phyloP scores from a whole-genome alignment of 1,140 invertebrate species.

The Anthonomus grandis region DNA sequence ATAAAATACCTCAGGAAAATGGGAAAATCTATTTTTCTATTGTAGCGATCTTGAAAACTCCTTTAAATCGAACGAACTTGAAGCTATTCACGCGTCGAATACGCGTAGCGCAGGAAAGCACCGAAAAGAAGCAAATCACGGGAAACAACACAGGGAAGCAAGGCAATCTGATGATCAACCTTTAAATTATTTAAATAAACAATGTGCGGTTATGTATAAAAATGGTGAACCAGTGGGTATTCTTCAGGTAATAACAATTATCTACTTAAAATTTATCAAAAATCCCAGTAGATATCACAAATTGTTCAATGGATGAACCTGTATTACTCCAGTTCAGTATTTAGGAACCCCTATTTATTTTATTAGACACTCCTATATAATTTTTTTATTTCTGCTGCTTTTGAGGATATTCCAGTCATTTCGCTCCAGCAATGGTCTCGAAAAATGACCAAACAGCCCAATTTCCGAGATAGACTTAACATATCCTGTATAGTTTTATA shows the following conservation, averaged over 20 bases:
- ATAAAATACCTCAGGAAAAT: no score
- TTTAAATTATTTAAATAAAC: no score
- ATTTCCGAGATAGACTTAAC: no score
- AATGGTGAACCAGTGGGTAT: slow-evolving; percentile 42
- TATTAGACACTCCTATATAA: background rate
- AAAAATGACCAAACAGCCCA: no score
- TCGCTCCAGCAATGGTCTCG: background rate
- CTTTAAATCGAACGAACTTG: slow-evolving; percentile 5
- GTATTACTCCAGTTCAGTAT: background rate
- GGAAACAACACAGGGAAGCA: slow-evolving; percentile 1
- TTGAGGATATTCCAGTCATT: background rate
- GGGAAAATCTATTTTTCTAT: background rate
- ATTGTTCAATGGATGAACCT: background rate
- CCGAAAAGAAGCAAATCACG: background rate
- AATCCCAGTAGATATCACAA: background rate
- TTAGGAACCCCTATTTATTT: background rate
- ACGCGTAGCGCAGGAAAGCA: slow-evolving; percentile 5
- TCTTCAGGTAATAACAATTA: slow-evolving; percentile 33
- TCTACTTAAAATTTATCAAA: background rate
- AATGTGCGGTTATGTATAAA: slow-evolving; percentile 38
- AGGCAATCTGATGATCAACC: background rate
- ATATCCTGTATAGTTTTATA: no score
- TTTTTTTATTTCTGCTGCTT: background rate
- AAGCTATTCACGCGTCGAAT: slow-evolving; percentile 20
- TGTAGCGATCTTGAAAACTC: slow-evolving; percentile 10